phyloP scores from a whole-genome alignment of 2,113 vertebrate species.

The Pseudonaja textilis region DNA sequence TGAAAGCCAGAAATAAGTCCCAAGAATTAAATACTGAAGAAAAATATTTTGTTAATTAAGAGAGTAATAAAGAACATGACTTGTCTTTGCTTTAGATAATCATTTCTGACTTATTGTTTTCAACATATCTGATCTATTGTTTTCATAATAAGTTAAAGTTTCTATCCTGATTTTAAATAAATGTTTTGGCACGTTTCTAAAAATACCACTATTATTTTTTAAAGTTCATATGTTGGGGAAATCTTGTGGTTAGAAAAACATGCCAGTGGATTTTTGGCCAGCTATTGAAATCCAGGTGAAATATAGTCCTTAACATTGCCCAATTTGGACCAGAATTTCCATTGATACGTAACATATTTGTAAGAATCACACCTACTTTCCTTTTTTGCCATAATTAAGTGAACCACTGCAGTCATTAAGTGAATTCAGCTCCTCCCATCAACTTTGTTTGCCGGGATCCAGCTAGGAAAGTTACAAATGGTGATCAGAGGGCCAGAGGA shows the following conservation, averaged over 20 bases:
- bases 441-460: too few relatives aligned
- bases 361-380: too few relatives aligned
- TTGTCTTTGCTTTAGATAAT: neutral
- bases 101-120: neutral
- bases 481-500: too few relatives aligned
- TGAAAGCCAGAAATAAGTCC: neutral
- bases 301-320: too few relatives aligned
- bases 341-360: too few relatives aligned
- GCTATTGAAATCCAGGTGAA: neutral
- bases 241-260: neutral
- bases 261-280: neutral
- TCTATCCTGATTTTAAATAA: neutral
- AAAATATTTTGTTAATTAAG: neutral
- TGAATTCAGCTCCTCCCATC: too few relatives aligned
- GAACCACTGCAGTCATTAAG: too few relatives aligned
- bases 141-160: neutral
- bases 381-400: too few relatives aligned
- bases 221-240: neutral
- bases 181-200: neutral
- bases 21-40: neutral
- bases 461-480: too few relatives aligned
- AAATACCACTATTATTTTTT: neutral
- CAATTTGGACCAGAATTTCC: too few relatives aligned
- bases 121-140: neutral
- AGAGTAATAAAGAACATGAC: neutral